Conservation (phyloP, 1,140 invertebrate species). For the Tyrophagus putrescentiae region DNA sequence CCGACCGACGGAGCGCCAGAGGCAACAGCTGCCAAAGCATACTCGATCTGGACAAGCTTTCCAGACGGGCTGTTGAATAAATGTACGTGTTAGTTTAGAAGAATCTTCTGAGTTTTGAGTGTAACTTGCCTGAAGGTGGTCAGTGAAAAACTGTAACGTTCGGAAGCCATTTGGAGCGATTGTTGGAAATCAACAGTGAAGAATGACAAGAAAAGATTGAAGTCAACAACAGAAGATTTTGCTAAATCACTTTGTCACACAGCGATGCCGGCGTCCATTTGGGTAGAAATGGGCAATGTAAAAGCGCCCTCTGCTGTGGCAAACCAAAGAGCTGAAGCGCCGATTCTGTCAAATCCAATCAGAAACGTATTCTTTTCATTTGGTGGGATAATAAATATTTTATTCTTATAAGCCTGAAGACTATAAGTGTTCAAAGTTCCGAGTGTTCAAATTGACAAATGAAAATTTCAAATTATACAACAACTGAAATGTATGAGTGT, state of each 20-base stretch:
- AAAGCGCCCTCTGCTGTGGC: too few relatives aligned
- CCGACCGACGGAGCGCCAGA: conserved; percentile 97
- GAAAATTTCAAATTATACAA: too few relatives aligned
- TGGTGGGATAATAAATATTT: too few relatives aligned
- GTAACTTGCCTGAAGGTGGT: conserved; percentile 83
- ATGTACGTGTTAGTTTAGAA: conserved; percentile 33
- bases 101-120: conserved; percentile 31
- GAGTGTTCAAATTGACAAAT: too few relatives aligned
- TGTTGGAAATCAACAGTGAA: too few relatives aligned
- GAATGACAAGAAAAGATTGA: not conserved
- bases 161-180: conserved; percentile 55
- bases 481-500: too few relatives aligned
- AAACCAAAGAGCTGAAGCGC: not conserved
- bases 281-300: too few relatives aligned
- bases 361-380: too few relatives aligned
- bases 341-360: not conserved
- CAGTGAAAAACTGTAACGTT: conserved; percentile 93
- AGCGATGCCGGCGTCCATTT: too few relatives aligned
- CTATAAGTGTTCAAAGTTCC: too few relatives aligned
- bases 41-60: conserved; percentile 98
- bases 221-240: not conserved
- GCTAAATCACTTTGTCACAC: not conserved
- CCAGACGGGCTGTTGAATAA: conserved; percentile 74
- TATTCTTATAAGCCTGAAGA: too few relatives aligned
- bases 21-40: conserved; percentile 95